Conservation (phyloP, 1,140 invertebrate genomes). For the Drosophila pseudoobscura region DNA sequence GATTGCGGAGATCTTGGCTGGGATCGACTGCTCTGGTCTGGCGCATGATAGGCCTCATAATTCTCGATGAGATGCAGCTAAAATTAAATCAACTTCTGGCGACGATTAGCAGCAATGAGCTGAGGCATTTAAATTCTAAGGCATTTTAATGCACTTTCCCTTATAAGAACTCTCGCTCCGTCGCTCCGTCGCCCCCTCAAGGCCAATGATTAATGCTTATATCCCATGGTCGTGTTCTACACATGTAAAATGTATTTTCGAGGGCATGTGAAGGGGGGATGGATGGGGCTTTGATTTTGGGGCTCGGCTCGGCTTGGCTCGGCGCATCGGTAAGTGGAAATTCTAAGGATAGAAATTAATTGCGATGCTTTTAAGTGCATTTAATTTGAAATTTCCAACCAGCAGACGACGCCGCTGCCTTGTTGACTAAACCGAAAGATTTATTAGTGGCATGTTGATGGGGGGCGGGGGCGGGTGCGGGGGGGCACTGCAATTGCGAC, state of each 20-base stretch:
- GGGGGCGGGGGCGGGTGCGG: neutral
- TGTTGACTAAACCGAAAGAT: slow-evolving; percentile 55
- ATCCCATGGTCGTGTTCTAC: slow-evolving; percentile 34
- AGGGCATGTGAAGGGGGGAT: neutral
- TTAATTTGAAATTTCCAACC: slow-evolving; percentile 66
- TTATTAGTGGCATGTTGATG: slow-evolving; percentile 30
- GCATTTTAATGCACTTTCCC: slow-evolving; percentile 57
- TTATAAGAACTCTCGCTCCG: slow-evolving; percentile 3
- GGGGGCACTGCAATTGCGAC: slow-evolving; percentile 4
- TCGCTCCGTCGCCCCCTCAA: slow-evolving; percentile 37
- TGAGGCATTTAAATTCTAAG: slow-evolving; percentile 63
- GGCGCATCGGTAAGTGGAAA: neutral
- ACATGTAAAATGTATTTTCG: slow-evolving; percentile 29
- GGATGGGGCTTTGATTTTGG: slow-evolving; percentile 38
- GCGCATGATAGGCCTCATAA: slow-evolving; percentile 55
- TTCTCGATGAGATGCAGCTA: slow-evolving; percentile 57
- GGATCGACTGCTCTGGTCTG: no score
- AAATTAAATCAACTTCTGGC: slow-evolving; percentile 68
- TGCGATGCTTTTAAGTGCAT: slow-evolving; percentile 69
- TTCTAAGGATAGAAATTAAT: slow-evolving; percentile 67
- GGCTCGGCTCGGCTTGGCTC: neutral
- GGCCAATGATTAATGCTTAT: slow-evolving; percentile 72
- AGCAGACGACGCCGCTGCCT: slow-evolving; percentile 41
- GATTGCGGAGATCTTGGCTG: slow-evolving; percentile 12
- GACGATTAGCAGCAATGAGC: slow-evolving; percentile 76